Percentiles rank a stretch among this genome's conserved stretches.
Evolutionary conservation across 2,113 vertebrate genomes (phyloP).

Genomic region (Perccottus glenii): DNA sequence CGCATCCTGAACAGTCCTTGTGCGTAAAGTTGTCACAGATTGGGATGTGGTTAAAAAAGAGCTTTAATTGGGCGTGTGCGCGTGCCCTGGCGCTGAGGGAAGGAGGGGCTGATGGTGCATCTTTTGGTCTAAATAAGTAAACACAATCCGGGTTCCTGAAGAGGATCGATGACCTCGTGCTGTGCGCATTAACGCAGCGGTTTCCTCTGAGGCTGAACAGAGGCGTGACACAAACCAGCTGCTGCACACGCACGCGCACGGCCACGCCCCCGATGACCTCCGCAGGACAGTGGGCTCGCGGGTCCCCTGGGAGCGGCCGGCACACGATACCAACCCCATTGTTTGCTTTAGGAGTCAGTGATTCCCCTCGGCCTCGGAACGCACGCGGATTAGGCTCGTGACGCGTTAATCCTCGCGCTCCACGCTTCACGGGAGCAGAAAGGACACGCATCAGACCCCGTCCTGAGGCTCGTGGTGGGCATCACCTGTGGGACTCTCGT

Average conservation of each 20-base stretch:
- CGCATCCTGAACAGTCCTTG: background rate
- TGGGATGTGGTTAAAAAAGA: constrained; percentile 15
- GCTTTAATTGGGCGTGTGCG: constrained; percentile 27
- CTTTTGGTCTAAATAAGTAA: constrained; percentile 54
- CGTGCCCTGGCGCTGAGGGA: constrained; percentile 13
- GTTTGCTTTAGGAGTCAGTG: constrained; percentile 76
- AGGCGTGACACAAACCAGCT: constrained; percentile 72
- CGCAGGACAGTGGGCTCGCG: constrained; percentile 59
- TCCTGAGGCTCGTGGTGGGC: background rate
- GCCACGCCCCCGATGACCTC: constrained; percentile 69
- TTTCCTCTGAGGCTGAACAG: constrained; percentile 50
- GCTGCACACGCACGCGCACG: constrained; percentile 49
- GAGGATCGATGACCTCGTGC: constrained; percentile 60
- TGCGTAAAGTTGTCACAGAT: background rate
- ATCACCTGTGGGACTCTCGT: background rate
- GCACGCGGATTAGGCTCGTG: background rate
- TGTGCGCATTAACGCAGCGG: constrained; percentile 61
- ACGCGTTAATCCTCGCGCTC: background rate
- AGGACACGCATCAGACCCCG: background rate
- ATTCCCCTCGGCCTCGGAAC: constrained; percentile 27
- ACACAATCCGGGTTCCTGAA: constrained; percentile 32
- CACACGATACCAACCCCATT: constrained; percentile 79
- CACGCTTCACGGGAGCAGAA: background rate
- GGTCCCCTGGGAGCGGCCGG: constrained; percentile 77
- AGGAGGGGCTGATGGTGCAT: background rate